Conservation (phyloP, 1,140 invertebrate genomes). For the Hesperophylax magnus region DNA sequence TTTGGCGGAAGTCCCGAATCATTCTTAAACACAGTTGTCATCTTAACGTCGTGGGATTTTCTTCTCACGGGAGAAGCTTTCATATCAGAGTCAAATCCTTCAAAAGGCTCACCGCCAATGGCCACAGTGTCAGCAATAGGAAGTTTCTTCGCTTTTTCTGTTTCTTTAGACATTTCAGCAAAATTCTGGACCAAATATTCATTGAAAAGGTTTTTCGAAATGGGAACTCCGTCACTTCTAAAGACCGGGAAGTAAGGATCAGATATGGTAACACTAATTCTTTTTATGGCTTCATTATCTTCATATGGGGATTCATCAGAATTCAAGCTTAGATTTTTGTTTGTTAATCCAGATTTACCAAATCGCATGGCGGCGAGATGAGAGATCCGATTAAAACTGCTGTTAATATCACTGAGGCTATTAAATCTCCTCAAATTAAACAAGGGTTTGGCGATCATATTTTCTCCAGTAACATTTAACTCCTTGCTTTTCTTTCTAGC, state of each 20-base stretch:
- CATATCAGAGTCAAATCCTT: conserved; percentile 68
- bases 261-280: conserved; percentile 77
- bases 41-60: conserved; percentile 44
- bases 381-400: conserved; percentile 70
- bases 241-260: conserved; percentile 85
- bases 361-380: conserved; percentile 68
- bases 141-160: conserved; percentile 40
- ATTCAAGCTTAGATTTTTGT: conserved; percentile 65
- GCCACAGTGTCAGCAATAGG: neutral
- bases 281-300: conserved; percentile 62
- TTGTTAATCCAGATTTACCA: conserved; percentile 63
- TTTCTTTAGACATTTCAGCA: conserved; percentile 66
- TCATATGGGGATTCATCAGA: conserved; percentile 62
- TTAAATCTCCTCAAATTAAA: conserved; percentile 64
- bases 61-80: conserved; percentile 63
- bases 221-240: conserved; percentile 78
- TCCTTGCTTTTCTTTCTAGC: conserved; percentile 41
- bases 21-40: neutral
- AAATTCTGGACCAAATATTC: conserved; percentile 76
- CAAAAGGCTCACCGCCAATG: conserved; percentile 62
- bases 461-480: conserved; percentile 58
- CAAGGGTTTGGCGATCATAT: conserved; percentile 67
- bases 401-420: conserved; percentile 71
- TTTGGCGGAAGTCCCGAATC: conserved; percentile 57
- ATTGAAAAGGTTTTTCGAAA: conserved; percentile 80